Evolutionary conservation across 1,140 invertebrate genomes (phyloP).

Genomic region (Uloborus diversus): DNA sequence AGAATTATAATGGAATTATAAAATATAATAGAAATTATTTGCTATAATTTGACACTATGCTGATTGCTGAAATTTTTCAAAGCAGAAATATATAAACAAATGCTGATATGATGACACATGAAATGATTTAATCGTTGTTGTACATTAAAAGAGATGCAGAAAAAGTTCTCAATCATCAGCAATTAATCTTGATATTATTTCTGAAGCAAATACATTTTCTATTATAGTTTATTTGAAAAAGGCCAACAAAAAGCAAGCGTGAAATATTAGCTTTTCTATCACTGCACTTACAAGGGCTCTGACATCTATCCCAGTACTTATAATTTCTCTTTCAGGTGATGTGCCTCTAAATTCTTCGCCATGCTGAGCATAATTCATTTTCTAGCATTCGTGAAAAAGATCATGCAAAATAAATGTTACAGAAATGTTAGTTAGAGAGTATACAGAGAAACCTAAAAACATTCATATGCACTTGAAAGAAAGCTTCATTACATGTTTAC

Average conservation of each 20-base stretch:
- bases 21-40: no score
- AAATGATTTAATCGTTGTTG: no score
- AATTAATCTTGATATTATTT: neutral
- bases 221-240: neutral
- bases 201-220: neutral
- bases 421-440: neutral
- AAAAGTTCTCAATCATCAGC: no score
- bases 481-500: no score
- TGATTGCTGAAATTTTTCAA: no score
- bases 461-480: neutral
- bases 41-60: no score
- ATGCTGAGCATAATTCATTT: conserved; percentile 50
- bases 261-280: no score
- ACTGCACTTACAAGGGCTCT: conserved; percentile 51
- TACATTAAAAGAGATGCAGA: no score
- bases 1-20: no score
- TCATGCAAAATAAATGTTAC: conserved; percentile 38
- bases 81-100: no score
- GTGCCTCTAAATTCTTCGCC: conserved; percentile 25
- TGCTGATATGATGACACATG: no score
- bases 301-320: conserved; percentile 50
- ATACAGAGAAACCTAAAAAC: neutral
- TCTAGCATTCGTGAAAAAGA: conserved; percentile 24
- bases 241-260: no score
- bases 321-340: conserved; percentile 48